A percentile compares a stretch with the other conserved stretches of the same genome.
These are phyloP conservation scores for Ceratoteleas bidentatus DNA, from an alignment of 1,140 invertebrate species.

Conservation along the genomic window DNA sequence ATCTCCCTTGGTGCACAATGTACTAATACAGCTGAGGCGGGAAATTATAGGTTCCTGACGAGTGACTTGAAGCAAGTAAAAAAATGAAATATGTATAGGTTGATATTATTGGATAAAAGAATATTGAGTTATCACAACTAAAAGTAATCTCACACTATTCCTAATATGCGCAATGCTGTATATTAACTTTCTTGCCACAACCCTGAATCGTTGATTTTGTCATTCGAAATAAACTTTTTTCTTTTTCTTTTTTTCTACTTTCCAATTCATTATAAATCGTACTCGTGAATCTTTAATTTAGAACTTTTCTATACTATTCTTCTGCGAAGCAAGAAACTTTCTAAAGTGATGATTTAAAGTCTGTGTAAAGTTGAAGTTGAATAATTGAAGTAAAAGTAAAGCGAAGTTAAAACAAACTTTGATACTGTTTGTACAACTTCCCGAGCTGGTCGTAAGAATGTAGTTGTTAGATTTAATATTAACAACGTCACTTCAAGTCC, in stretches of 20 bases:
- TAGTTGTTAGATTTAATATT: neutral
- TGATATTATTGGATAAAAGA: too few relatives aligned
- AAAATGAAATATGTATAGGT: too few relatives aligned
- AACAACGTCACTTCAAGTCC: neutral
- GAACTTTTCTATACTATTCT: neutral
- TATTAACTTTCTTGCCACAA: too few relatives aligned
- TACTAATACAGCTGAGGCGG: too few relatives aligned
- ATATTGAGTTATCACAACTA: too few relatives aligned
- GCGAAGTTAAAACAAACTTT: neutral
- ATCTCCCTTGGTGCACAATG: too few relatives aligned
- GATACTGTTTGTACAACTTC: neutral
- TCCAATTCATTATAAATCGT: neutral
- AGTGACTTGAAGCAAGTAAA: too few relatives aligned
- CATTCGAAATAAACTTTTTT: too few relatives aligned
- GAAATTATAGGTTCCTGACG: too few relatives aligned
- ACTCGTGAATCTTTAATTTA: neutral
- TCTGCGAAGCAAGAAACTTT: neutral
- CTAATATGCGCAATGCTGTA: too few relatives aligned
- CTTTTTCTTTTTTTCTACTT: neutral
- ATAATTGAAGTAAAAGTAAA: constrained; percentile 1
- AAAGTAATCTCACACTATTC: too few relatives aligned
- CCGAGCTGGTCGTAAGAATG: neutral
- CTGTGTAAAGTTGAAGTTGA: neutral
- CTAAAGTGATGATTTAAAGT: constrained; percentile 4
- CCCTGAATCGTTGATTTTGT: too few relatives aligned